These are phyloP conservation scores for Aix galericulata DNA, from an alignment of 2,113 vertebrate species.

Conservation along the genomic window DNA sequence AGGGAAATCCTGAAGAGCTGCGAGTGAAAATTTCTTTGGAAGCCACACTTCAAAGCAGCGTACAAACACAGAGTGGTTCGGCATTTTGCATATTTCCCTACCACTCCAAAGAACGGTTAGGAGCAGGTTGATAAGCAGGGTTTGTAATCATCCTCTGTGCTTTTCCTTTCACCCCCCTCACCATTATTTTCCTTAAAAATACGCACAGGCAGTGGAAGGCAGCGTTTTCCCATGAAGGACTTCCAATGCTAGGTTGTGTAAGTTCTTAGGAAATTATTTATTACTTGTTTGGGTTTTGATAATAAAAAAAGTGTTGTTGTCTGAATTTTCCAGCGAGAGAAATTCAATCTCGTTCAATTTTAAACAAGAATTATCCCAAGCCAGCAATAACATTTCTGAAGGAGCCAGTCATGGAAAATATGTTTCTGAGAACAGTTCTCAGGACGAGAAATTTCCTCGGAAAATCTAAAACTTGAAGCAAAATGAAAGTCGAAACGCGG, in stretches of 20 bases:
- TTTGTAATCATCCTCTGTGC: constrained; percentile 24
- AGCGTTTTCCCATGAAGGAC: constrained; percentile 47
- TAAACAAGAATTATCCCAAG: constrained; percentile 27
- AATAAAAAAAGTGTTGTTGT: not conserved
- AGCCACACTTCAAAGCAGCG: constrained; percentile 41
- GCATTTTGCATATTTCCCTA: constrained; percentile 49
- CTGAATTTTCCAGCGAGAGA: constrained; percentile 52
- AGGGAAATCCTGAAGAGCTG: constrained; percentile 6
- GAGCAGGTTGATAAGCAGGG: constrained; percentile 21
- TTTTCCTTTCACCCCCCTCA: constrained; percentile 34
- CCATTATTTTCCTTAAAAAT: constrained; percentile 21
- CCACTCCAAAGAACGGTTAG: constrained; percentile 43
- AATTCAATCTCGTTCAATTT: not conserved
- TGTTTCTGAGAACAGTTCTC: constrained; percentile 22
- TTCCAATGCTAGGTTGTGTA: not conserved
- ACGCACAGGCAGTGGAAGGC: not conserved
- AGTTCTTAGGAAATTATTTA: constrained; percentile 25
- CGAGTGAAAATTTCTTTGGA: not conserved
- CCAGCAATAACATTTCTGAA: constrained; percentile 64
- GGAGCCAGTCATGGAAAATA: constrained; percentile 49
- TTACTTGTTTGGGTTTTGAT: constrained; percentile 47
- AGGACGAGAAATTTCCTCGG: not conserved
- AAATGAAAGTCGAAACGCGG: not conserved
- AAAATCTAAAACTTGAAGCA: not conserved
- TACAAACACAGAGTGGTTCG: not conserved